Evolutionary conservation across 2,797 vertebrate genomes (phyloP).

Genomic region (Acrocephalus scirpaceus): DNA sequence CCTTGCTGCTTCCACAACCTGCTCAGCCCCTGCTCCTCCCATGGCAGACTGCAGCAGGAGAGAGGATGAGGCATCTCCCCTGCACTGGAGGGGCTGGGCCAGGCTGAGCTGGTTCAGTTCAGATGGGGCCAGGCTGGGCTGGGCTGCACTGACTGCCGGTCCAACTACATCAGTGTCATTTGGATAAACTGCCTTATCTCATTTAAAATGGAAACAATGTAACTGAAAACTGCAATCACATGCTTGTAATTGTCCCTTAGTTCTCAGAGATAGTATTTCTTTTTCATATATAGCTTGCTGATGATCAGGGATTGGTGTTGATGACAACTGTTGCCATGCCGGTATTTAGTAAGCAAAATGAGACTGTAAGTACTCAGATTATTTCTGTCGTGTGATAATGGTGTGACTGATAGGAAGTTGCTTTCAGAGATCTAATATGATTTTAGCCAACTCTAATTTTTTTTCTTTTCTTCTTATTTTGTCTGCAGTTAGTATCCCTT

Average conservation of each 20-base stretch:
- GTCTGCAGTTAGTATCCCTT: background rate
- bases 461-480: background rate
- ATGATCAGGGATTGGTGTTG: constrained; percentile 87
- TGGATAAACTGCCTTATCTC: background rate
- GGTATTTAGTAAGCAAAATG: constrained; percentile 98
- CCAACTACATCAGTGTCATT: background rate
- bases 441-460: background rate
- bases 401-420: background rate
- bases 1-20: background rate
- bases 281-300: constrained; percentile 82
- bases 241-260: background rate
- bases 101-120: background rate
- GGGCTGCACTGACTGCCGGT: background rate
- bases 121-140: background rate
- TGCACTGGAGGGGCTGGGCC: background rate
- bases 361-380: constrained; percentile 88
- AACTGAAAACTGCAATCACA: background rate
- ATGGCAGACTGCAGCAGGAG: background rate
- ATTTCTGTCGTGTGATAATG: background rate
- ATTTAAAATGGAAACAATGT: background rate
- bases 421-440: background rate
- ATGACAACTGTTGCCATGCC: constrained; percentile 99
- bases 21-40: background rate
- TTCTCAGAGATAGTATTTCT: constrained; percentile 48
- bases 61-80: background rate